Conservation (phyloP, 2,888 invertebrate genomes). For the Formica aserva region DNA sequence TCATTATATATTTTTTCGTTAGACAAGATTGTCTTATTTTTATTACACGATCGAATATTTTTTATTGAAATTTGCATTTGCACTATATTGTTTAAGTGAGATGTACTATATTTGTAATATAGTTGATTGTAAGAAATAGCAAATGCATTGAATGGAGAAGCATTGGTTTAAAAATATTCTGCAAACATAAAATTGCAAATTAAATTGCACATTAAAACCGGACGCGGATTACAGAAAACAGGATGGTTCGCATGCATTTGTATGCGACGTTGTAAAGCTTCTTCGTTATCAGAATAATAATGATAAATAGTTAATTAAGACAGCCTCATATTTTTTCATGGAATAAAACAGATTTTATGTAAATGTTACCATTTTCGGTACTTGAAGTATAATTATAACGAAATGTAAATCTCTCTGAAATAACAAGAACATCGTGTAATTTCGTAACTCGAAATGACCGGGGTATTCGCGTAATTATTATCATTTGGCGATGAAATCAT, state of each 20-base stretch:
- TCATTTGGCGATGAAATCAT: conserved; percentile 69
- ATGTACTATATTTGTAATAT: background rate
- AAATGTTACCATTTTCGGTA: conserved; percentile 61
- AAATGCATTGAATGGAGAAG: background rate
- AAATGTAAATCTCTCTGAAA: conserved; percentile 72
- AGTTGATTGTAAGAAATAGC: background rate
- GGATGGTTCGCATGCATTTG: conserved; percentile 28
- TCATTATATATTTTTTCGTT: too few species aligned
- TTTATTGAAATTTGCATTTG: background rate
- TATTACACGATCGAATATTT: background rate
- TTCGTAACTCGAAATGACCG: conserved; percentile 53
- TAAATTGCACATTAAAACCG: conserved; percentile 32
- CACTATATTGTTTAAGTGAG: background rate
- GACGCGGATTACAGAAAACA: conserved; percentile 41
- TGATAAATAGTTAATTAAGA: conserved; percentile 71
- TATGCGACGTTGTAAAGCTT: conserved; percentile 60
- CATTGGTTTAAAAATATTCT: conserved; percentile 28
- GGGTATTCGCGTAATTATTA: conserved; percentile 68
- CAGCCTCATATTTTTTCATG: conserved; percentile 67
- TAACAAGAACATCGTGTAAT: conserved; percentile 72
- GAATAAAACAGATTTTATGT: conserved; percentile 72
- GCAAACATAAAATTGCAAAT: conserved; percentile 34
- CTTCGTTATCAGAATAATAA: conserved; percentile 61
- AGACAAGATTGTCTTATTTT: too few species aligned
- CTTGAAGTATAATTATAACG: conserved; percentile 70